Base-by-base conservation (phyloP, 2,888 invertebrate species). In the Meghimatium bilineatum region DNA sequence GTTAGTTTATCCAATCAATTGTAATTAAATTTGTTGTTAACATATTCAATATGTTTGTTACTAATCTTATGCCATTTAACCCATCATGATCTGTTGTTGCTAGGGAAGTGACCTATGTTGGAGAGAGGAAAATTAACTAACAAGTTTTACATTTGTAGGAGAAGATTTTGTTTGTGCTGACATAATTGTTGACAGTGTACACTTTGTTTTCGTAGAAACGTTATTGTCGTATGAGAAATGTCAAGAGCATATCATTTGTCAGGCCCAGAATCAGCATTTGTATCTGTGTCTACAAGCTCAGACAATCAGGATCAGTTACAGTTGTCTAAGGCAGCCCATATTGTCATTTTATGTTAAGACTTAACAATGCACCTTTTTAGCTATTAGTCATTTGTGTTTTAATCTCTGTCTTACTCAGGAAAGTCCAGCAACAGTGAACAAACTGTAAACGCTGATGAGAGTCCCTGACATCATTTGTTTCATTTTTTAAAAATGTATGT, bases 1-100 rank as follows among this genome's bases (percentile, higher is more conserved):
- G 49, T 74, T 52, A 34, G 44, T 74, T 52, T 74, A 52, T 49
- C 32, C 52, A 32, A 29, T 49, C 32, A 52, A 32, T 52, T 52
- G 74, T 74, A 52, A 74, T 74, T 29, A 74, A 74, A 20, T 74
- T 52, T 74, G 74, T 52, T 52, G 52, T 74, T 3, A 52, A 34
- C 34, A 74, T 10, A 20, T 74, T 20, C 26, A 20, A 38, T 26
- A 44, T 26, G 38, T 71, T 38, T 66, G 38, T 26, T 44, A 44
- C 44, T 12, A 44, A 8, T 44, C 44, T 44, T 44, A 5, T 23
- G 26, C 26, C 38, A 71, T 71, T 38, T 20, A 71, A 38, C n/a
- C 38, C 38, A 36, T 36, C 26, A 38, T 71, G 23, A 26, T 71
- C 26, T 71, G 12, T 26, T 38, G 29, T 71, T 23, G 44, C 17